phyloP scores from a whole-genome alignment of 2,797 vertebrate species.

The Scleropages formosus region DNA sequence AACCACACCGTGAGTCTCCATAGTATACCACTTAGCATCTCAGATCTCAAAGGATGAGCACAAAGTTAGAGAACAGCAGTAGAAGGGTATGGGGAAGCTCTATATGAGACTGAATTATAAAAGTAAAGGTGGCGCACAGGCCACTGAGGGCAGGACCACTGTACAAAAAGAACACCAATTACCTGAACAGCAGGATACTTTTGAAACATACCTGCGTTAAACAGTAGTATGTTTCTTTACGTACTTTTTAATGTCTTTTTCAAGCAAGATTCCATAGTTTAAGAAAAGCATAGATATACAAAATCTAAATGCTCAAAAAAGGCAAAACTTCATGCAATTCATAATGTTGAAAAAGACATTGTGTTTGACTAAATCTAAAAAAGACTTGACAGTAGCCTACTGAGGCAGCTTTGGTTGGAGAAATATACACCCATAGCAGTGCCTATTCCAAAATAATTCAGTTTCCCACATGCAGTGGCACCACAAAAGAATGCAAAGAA shows the following conservation, averaged over 20 bases:
- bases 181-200: slow-evolving; percentile 1
- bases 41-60: too few species aligned
- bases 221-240: not conserved
- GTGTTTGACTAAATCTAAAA: too few species aligned
- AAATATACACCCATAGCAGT: not conserved
- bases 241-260: not conserved
- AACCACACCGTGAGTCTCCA: not conserved
- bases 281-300: slow-evolving; percentile 6
- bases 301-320: not conserved
- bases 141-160: not conserved
- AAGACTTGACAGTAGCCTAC: not conserved
- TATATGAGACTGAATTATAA: too few species aligned
- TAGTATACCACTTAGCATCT: not conserved
- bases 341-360: slow-evolving; percentile 55
- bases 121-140: too few species aligned
- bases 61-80: too few species aligned
- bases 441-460: not conserved
- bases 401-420: slow-evolving; percentile 20
- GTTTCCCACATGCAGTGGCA: slow-evolving; percentile 2
- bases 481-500: slow-evolving; percentile 15
- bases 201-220: not conserved
- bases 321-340: slow-evolving; percentile 48
- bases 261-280: not conserved
- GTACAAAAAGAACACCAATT: not conserved
- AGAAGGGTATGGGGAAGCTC: too few species aligned